A percentile compares a stretch with the other conserved stretches of the same genome.
Evolutionary conservation across 1,140 invertebrate genomes (phyloP).

Genomic region (Calephelis nemesis): DNA sequence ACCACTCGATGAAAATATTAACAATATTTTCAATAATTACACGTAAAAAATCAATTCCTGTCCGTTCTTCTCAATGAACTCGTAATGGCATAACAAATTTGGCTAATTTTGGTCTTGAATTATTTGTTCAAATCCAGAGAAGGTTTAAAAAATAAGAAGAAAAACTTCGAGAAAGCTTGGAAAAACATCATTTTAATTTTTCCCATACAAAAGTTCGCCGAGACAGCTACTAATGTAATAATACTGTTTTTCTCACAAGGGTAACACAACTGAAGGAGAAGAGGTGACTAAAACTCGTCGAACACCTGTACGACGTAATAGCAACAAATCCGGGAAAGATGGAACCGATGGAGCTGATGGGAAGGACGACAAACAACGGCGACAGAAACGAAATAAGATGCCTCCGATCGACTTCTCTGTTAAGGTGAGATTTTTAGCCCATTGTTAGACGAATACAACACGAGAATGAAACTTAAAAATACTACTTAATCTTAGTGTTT

Average conservation of each 20-base stretch:
- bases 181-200: too few species aligned
- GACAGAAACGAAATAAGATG: conserved; percentile 48
- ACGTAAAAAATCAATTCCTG: too few species aligned
- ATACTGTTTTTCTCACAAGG: conserved; percentile 28
- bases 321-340: conserved; percentile 54
- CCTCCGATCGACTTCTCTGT: conserved; percentile 70
- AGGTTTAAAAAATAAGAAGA: too few species aligned
- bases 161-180: too few species aligned
- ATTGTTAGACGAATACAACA: background rate
- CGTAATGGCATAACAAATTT: too few species aligned
- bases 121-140: too few species aligned
- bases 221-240: background rate
- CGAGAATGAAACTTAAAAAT: background rate
- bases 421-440: conserved; percentile 45
- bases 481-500: too few species aligned
- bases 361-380: conserved; percentile 43
- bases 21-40: too few species aligned
- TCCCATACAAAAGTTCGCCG: too few species aligned
- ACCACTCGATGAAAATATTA: too few species aligned
- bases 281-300: conserved; percentile 51
- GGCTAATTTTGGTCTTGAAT: too few species aligned
- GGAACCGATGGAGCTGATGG: conserved; percentile 40
- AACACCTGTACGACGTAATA: conserved; percentile 53
- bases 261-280: conserved; percentile 69
- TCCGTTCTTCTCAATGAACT: too few species aligned